These are phyloP conservation scores for Neomicropteryx cornuta DNA, from an alignment of 1,140 invertebrate genomes.

Conservation along the genomic window DNA sequence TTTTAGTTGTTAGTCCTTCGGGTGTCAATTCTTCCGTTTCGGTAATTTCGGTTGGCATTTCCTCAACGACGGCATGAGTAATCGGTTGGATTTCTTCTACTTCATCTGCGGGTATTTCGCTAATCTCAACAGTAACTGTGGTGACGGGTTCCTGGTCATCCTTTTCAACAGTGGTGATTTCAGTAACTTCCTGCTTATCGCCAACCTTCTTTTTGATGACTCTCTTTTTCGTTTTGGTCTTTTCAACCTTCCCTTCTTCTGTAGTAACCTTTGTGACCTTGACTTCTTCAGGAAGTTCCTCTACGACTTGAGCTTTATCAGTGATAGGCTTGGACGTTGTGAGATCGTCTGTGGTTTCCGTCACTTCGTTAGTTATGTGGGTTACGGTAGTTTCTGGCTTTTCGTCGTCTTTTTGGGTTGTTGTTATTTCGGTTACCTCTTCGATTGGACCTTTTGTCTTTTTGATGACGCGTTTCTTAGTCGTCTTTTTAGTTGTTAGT, in stretches of 20 bases:
- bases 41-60: no score
- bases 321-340: slow-evolving; percentile 4
- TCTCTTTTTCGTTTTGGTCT: slow-evolving; percentile 25
- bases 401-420: slow-evolving; percentile 12
- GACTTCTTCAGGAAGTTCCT: slow-evolving; percentile 29
- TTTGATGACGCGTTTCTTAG: slow-evolving; percentile 16
- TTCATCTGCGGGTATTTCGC: slow-evolving; percentile 17
- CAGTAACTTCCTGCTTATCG: slow-evolving; percentile 26
- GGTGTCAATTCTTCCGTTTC: no score
- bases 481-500: slow-evolving; percentile 12
- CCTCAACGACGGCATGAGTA: no score
- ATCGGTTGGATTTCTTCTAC: slow-evolving; percentile 12
- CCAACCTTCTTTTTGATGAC: slow-evolving; percentile 27
- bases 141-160: slow-evolving; percentile 27
- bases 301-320: slow-evolving; percentile 14
- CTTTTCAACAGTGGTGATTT: slow-evolving; percentile 33
- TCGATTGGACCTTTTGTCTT: slow-evolving; percentile 16
- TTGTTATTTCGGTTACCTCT: slow-evolving; percentile 15
- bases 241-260: slow-evolving; percentile 18
- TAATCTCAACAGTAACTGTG: slow-evolving; percentile 22
- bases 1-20: slow-evolving; percentile 20
- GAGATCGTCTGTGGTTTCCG: slow-evolving; percentile 5
- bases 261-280: slow-evolving; percentile 10
- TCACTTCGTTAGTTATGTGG: slow-evolving; percentile 11
- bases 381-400: slow-evolving; percentile 15